Conservation (phyloP, 2,113 vertebrate species). For the Cebus imitator region DNA sequence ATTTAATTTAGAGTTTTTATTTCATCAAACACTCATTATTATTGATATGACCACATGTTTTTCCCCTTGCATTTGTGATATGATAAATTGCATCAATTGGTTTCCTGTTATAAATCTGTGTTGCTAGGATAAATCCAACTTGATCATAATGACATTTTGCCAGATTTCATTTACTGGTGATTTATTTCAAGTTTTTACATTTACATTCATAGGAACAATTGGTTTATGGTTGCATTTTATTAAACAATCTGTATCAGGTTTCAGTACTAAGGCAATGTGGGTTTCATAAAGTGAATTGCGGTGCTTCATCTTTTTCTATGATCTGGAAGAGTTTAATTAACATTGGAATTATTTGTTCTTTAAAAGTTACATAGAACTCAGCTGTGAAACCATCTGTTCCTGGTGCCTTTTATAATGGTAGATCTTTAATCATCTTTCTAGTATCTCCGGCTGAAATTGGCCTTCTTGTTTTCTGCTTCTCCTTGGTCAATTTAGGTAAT, state of each 20-base stretch:
- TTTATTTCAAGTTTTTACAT: conserved; percentile 10
- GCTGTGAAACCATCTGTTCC: conserved; percentile 73
- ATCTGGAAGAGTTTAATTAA: conserved; percentile 60
- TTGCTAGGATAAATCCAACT: conserved; percentile 21
- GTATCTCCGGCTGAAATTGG: background rate
- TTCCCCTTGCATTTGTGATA: background rate
- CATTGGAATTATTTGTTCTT: conserved; percentile 67
- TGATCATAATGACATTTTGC: conserved; percentile 28
- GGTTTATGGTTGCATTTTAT: background rate
- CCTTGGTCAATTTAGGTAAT: conserved; percentile 38
- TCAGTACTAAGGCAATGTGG: background rate
- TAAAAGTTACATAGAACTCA: conserved; percentile 66
- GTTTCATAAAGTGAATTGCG: background rate
- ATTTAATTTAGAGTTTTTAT: background rate
- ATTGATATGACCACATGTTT: background rate
- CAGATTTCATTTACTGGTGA: conserved; percentile 16
- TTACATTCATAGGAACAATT: background rate
- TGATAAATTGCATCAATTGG: conserved; percentile 29
- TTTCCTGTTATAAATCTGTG: conserved; percentile 25
- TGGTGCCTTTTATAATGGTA: conserved; percentile 64
- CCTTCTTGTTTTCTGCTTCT: background rate
- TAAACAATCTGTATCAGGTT: background rate
- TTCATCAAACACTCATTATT: conserved; percentile 27
- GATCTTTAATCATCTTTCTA: conserved; percentile 48
- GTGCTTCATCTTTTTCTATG: conserved; percentile 38